Evolutionary conservation across 2,113 vertebrate species (phyloP), one percentile per base, ranked within the genome.

Genomic region (Egretta garzetta): DNA sequence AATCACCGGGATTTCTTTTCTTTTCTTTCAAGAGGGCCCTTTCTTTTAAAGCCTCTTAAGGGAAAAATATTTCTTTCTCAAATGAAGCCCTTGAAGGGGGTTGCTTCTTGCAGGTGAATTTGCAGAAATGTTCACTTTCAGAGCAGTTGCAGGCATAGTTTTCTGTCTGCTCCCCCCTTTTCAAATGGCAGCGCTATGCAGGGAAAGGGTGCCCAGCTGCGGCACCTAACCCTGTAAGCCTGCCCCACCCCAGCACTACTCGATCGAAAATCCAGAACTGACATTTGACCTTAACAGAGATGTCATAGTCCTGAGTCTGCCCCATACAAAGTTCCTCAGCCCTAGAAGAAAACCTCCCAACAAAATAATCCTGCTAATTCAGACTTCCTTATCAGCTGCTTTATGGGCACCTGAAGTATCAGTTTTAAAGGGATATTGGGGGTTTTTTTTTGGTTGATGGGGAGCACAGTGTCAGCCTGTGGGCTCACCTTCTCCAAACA

Each of bases 31-130:
- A 75, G 73, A 81, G 17, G 15, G 33, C 10, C 12, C 13, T 81
- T 96, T 93, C 53, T 94, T 85, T 88, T 68, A 90, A 92, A 79
- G 55, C 1, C 33, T 88, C 86, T 66, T 80, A 82, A 86, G 55
- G 64, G 52, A 75, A 64, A 90, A 90, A 64, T 45, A 55, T 19
- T 87, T 89, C 4, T 77, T 95, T 91, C 37, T 68, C 86, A 91
- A 92, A 62, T 53, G 52, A 76, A 93, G 30, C 27, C 41, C 30
- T 96, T 75, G 37, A 76, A 76, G 19, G 41, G 16, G 7, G 47
- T 89, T 76, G 28, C 49, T 75, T 84, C 53, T 62, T 90, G 74
- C 77, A 96, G 80, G 86, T 95, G 80, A 93, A 84, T 80, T 94
- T 80, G 33, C 53, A 91, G 82, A 84, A 81, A 85, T 23, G 13